Conservation (phyloP, 2,113 vertebrate genomes). For the Oostethus manadensis region DNA sequence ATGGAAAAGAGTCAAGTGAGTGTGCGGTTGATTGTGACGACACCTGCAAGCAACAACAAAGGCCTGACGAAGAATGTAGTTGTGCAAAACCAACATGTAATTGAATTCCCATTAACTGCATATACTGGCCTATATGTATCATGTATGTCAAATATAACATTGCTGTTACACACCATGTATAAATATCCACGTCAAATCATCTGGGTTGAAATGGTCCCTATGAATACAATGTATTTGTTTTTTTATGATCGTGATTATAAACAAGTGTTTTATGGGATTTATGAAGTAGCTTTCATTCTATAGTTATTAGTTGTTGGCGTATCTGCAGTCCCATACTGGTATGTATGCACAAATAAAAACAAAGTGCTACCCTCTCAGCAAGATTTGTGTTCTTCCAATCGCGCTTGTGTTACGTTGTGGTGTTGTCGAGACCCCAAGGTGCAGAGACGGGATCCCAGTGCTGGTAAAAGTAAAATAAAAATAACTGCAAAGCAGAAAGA, state of each 20-base stretch:
- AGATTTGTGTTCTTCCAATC: no score
- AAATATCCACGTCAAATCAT: constrained; percentile 27
- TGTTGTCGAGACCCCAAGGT: no score
- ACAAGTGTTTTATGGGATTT: constrained; percentile 20
- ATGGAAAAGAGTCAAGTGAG: no score
- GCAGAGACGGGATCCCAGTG: no score
- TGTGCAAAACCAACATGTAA: neutral
- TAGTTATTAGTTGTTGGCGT: constrained; percentile 13
- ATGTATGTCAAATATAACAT: constrained; percentile 5
- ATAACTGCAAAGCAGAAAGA: no score
- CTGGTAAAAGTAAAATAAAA: no score
- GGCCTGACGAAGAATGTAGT: neutral
- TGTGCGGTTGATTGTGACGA: no score
- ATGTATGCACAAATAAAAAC: constrained; percentile 33
- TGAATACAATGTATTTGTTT: constrained; percentile 59
- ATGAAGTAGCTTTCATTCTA: constrained; percentile 17
- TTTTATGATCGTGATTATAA: constrained; percentile 35
- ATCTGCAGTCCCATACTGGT: constrained; percentile 7
- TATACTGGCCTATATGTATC: neutral
- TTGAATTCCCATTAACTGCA: neutral
- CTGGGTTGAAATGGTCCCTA: constrained; percentile 30
- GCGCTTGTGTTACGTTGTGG: no score
- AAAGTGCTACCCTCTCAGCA: neutral
- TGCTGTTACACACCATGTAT: constrained; percentile 16
- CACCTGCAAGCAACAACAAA: neutral